A percentile compares a stretch with the other conserved stretches of the same genome.
These are phyloP conservation scores for Adelges cooleyi DNA, from an alignment of 1,140 invertebrate genomes.

Conservation along the genomic window DNA sequence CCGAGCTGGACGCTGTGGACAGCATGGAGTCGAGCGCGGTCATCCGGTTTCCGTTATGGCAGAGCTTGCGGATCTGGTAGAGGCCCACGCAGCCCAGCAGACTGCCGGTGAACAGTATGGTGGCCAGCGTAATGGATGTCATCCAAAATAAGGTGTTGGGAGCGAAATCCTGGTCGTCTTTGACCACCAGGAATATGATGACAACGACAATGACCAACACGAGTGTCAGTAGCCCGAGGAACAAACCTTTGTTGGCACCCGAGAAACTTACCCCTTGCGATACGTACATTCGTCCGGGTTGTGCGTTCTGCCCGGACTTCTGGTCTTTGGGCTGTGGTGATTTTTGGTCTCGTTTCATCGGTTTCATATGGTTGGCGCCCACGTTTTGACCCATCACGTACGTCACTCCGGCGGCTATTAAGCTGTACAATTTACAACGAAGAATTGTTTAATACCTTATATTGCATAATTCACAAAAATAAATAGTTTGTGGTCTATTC, in stretches of 20 bases:
- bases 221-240: conserved; percentile 49
- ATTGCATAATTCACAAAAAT: too few relatives aligned
- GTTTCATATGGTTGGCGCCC: conserved; percentile 38
- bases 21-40: conserved; percentile 42
- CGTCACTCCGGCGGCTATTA: conserved; percentile 50
- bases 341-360: conserved; percentile 23
- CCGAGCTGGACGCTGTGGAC: conserved; percentile 42
- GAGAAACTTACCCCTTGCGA: conserved; percentile 3
- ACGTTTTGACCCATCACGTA: conserved; percentile 52
- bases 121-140: conserved; percentile 40
- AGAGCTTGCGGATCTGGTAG: conserved; percentile 42
- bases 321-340: conserved; percentile 27
- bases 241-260: conserved; percentile 48
- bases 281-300: conserved; percentile 1
- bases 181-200: conserved; percentile 52
- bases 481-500: too few relatives aligned
- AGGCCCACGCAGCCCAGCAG: conserved; percentile 35
- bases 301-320: background rate
- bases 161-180: conserved; percentile 45
- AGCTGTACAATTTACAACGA: conserved; percentile 38
- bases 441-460: background rate
- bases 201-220: conserved; percentile 49
- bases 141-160: conserved; percentile 40
- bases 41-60: conserved; percentile 39
- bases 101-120: conserved; percentile 39